Evolutionary conservation across 2,888 invertebrate genomes (phyloP).

Genomic region (Melanophora roralis): DNA sequence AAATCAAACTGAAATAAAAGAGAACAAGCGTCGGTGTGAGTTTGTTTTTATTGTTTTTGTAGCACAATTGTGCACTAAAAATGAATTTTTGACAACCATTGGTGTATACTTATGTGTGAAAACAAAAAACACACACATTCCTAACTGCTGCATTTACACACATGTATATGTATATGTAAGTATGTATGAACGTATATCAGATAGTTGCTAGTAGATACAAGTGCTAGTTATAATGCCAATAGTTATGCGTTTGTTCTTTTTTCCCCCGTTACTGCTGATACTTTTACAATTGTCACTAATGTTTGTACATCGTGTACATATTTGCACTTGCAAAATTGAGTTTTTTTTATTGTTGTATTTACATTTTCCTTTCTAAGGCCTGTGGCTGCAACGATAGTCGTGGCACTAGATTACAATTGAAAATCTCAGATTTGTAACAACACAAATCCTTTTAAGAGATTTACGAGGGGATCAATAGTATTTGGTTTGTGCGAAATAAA

Average conservation of each 20-base stretch:
- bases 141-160: background rate
- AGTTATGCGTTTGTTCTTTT: slow-evolving; percentile 31
- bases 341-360: background rate
- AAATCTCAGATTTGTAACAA: slow-evolving; percentile 45
- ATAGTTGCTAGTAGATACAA: slow-evolving; percentile 12
- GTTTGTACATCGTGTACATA: slow-evolving; percentile 5
- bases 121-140: background rate
- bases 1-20: too few relatives aligned
- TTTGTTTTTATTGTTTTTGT: background rate
- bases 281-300: background rate
- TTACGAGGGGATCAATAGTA: slow-evolving; percentile 32
- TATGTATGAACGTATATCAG: too few relatives aligned
- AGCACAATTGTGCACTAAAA: too few relatives aligned
- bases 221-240: background rate
- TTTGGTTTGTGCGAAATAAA: background rate
- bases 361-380: background rate
- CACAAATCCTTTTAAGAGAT: slow-evolving; percentile 36
- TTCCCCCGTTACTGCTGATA: background rate
- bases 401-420: slow-evolving; percentile 39
- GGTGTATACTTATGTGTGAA: background rate
- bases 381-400: slow-evolving; percentile 14
- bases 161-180: too few relatives aligned
- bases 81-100: too few relatives aligned
- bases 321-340: background rate
- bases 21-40: background rate